A percentile compares a stretch with the other conserved stretches of the same genome.
These are phyloP conservation scores for Sander vitreus DNA, from an alignment of 2,113 vertebrate species.

Conservation along the genomic window DNA sequence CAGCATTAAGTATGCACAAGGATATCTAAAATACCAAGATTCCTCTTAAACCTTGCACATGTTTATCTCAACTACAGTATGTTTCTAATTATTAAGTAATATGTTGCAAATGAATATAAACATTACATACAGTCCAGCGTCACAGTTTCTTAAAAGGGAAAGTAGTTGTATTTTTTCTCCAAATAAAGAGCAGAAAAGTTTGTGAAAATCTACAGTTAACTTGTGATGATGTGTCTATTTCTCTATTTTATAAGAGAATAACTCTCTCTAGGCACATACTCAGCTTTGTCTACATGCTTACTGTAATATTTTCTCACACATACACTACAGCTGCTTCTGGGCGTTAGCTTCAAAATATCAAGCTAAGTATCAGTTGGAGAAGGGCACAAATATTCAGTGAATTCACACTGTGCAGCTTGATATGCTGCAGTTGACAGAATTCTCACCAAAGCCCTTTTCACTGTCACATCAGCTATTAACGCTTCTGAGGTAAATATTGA, in stretches of 20 bases:
- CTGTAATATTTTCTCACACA: background rate
- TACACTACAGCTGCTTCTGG: conserved; percentile 15
- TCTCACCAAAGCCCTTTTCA: conserved; percentile 38
- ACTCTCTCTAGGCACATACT: background rate
- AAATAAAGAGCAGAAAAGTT: background rate
- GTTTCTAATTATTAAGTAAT: background rate
- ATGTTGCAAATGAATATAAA: background rate
- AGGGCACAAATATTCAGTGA: conserved; percentile 27
- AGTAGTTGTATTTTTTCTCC: too few relatives aligned
- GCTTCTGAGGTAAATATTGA: conserved; percentile 42
- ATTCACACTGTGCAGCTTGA: conserved; percentile 23
- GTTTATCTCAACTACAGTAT: background rate
- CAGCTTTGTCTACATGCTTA: conserved; percentile 8
- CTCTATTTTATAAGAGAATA: conserved; percentile 5
- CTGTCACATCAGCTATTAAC: conserved; percentile 43
- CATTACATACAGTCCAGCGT: background rate
- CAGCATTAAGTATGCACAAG: conserved; percentile 18
- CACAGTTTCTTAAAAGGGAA: background rate
- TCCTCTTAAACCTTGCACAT: background rate
- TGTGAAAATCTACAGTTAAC: background rate
- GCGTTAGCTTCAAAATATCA: conserved; percentile 16
- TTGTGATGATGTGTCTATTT: background rate
- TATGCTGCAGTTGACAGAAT: conserved; percentile 35
- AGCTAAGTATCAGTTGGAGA: conserved; percentile 22
- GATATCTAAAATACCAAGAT: conserved; percentile 4